These are phyloP conservation scores for Drosophila tropicalis DNA, from an alignment of 1,140 invertebrate genomes.

Conservation along the genomic window DNA sequence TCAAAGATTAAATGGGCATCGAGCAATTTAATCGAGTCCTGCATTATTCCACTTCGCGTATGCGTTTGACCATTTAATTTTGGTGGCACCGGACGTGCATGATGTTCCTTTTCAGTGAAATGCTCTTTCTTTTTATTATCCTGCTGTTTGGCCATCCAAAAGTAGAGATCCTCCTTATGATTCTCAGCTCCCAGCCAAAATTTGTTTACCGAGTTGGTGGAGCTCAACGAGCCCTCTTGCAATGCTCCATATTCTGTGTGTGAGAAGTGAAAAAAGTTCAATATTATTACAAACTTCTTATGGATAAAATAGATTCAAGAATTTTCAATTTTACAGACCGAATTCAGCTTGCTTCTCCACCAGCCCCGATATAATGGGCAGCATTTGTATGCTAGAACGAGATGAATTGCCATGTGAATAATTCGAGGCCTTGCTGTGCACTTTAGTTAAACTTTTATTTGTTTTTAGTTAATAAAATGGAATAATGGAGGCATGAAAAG, in stretches of 20 bases:
- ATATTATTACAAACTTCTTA: background rate
- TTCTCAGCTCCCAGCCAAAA: conserved; percentile 83
- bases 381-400: conserved; percentile 83
- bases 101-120: conserved; percentile 58
- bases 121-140: conserved; percentile 85
- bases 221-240: conserved; percentile 87
- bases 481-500: conserved; percentile 22
- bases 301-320: background rate
- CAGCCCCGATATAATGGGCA: conserved; percentile 82
- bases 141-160: conserved; percentile 97
- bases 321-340: conserved; percentile 44
- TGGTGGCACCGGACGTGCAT: conserved; percentile 55
- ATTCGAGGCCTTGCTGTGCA: conserved; percentile 75
- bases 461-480: conserved; percentile 16
- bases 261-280: background rate
- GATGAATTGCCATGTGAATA: conserved; percentile 83
- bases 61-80: conserved; percentile 62
- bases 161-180: conserved; percentile 93
- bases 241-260: conserved; percentile 88
- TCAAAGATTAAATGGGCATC: conserved; percentile 97
- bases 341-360: conserved; percentile 82
- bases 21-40: conserved; percentile 91
- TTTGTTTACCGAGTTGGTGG: conserved; percentile 84
- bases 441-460: conserved; percentile 61
- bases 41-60: conserved; percentile 85